Percentiles rank a stretch among this genome's conserved stretches.
Conservation (phyloP, 2,113 vertebrate genomes). For the Chlorodrepanis virens region DNA sequence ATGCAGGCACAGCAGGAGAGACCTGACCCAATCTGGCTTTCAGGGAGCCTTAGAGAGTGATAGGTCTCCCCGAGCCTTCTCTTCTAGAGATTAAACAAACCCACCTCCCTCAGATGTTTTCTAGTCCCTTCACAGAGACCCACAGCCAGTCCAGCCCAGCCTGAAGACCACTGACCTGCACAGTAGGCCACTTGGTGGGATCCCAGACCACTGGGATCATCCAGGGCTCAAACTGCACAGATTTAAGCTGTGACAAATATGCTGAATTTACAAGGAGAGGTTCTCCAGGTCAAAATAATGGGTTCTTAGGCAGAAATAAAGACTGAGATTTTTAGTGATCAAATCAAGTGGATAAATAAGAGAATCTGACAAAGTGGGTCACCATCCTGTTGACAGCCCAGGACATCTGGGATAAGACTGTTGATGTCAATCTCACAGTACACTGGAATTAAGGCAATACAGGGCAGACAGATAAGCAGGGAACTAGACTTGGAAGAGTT, state of each 20-base stretch:
- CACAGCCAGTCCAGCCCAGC: background rate
- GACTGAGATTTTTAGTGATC: background rate
- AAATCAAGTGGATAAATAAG: background rate
- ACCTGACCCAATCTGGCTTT: rapidly evolving
- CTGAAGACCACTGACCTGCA: background rate
- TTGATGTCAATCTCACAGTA: background rate
- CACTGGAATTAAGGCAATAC: background rate
- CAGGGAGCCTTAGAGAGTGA: rapidly evolving
- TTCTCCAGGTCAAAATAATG: background rate
- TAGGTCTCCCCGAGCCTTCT: rapidly evolving
- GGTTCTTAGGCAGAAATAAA: background rate
- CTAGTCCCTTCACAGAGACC: background rate
- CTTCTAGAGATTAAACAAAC: background rate
- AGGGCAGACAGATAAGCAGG: background rate
- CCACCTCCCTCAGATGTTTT: background rate
- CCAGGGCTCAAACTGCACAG: background rate
- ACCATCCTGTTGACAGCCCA: background rate
- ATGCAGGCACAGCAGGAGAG: background rate
- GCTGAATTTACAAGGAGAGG: background rate
- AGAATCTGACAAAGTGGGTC: background rate
- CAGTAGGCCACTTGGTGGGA: background rate
- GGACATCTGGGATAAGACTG: background rate
- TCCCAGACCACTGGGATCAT: background rate
- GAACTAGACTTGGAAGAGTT: background rate
- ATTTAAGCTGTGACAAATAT: background rate